Percentiles rank a stretch among this genome's conserved stretches.
Conservation (phyloP, 2,113 vertebrate species). For the Melanerpes formicivorus region DNA sequence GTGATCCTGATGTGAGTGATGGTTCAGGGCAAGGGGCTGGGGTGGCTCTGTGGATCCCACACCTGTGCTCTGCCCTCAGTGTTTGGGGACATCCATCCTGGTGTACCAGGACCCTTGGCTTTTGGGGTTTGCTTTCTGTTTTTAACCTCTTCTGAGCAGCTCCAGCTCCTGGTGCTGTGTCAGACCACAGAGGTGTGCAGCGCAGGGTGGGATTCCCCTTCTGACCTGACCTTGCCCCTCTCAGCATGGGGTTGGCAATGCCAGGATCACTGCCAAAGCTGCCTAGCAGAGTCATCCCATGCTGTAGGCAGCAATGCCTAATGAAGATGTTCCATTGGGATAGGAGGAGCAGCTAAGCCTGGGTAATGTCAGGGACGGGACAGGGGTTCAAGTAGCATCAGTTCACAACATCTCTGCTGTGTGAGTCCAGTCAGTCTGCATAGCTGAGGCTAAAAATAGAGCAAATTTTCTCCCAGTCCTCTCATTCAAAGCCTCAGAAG, state of each 20-base stretch:
- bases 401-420: conserved; percentile 47
- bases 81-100: neutral
- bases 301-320: neutral
- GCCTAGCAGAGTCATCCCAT: rapidly evolving
- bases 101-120: neutral
- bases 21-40: neutral
- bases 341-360: conserved; percentile 22
- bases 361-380: conserved; percentile 17
- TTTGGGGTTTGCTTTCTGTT: neutral
- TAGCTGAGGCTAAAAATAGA: conserved; percentile 55
- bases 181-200: neutral
- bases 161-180: neutral
- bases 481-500: conserved; percentile 21
- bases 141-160: neutral
- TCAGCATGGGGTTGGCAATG: rapidly evolving
- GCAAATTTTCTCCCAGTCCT: conserved; percentile 36
- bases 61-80: neutral
- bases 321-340: neutral
- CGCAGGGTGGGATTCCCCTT: neutral
- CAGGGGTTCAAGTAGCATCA: conserved; percentile 49
- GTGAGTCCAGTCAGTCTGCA: conserved; percentile 60
- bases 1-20: neutral
- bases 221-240: too few relatives aligned
- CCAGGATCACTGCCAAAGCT: neutral
- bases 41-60: neutral